Evolutionary conservation across 1,140 invertebrate species (phyloP), one percentile per base, ranked within the genome.

Genomic region (Drosophila novamexicana): DNA sequence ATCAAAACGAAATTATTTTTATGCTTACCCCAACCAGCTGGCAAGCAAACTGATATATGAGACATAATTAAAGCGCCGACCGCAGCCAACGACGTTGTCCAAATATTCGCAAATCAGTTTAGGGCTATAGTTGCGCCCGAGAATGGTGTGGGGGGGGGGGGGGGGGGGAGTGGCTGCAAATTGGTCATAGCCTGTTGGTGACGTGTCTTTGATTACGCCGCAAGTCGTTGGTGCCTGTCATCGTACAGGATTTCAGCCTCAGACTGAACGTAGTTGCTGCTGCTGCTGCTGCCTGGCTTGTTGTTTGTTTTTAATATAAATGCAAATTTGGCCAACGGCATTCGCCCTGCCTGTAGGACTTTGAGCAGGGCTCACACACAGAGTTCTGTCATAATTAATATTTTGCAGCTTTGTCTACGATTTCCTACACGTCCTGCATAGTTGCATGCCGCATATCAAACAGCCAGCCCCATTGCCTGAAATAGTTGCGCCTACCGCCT

Each of bases 1-100:
- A 91, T 91, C 90, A 91, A 91, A 91, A 90, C 74, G 79, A 91
- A 91, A 91, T 91, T 88, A 91, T 91, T 86, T 80, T 80, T 79
- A 86, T 90, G 85, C 70, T 65, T 63, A 45, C 59, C 77, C 75
- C 56, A 58, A 32, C 63, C 53, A 61, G 36, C 61, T 50, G 40
- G 39, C 44, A 18, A 45, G 37, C 39, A 62, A 79, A 79, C 79
- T 91, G 90, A 91, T 90, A 91, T 91, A 91, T 91, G 90, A 91
- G 82, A 71, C 81, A 83, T 91, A 91, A 91, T 91, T 91, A 91
- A 82, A 88, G 83, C 81, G 64, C 62, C 75, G 76, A 77, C 82
- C 82, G 75, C 82, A 75, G 45, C 50, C 50, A 53, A 3, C 50
- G 34, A 53, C 50, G n/a, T 16, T 36, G 14, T 58, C 32, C 58